Evolutionary conservation across 2,797 vertebrate genomes (phyloP), one percentile per base, ranked within the genome.

Genomic region (Clarias pachynema): DNA sequence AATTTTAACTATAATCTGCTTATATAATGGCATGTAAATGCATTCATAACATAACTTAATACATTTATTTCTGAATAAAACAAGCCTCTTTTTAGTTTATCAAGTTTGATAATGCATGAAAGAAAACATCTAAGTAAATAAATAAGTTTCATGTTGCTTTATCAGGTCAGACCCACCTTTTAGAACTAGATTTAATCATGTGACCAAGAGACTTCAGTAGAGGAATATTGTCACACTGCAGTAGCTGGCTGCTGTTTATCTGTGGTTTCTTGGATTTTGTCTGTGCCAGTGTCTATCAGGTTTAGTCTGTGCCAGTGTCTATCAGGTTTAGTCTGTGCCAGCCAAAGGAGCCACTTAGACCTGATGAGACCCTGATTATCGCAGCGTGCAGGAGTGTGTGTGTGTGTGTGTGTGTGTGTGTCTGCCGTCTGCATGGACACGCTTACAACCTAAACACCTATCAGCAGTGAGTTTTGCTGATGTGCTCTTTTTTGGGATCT

Each of bases 291-390:
- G 60, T 73, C 62, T 84, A 29, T 56, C 44, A 77, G 53, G 49
- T 75, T 85, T 85, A 66, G 83, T 80, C 66, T 84, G 70, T 87
- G 57, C 78, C 14, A n/a, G 40, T 69, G 60, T 73, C 62, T 84
- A 29, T 56, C 44, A 77, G 53, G 49, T 75, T 85, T 85, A 66
- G 83, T 80, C 66, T 84, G 70, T 87, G 57, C 78, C 14, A n/a
- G 40, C 83, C 26, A 65, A 69, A 83, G 49, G 87, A 89, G 89
- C 83, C 87, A 80, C 86, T 66, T 75, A 86, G 65, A 78, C 84
- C 57, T 87, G 89, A 92, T 89, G 90, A 89, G 92, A 93, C 72
- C 89, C 90, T 86, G 94, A 95, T 95, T 93, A 91, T 94, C 93
- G 29, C 44, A 44, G 44, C 9, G 8, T 44, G 44, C 44, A 10